These are phyloP conservation scores for Tenthredo distinguenda DNA, from an alignment of 2,888 invertebrate genomes.

Conservation along the genomic window DNA sequence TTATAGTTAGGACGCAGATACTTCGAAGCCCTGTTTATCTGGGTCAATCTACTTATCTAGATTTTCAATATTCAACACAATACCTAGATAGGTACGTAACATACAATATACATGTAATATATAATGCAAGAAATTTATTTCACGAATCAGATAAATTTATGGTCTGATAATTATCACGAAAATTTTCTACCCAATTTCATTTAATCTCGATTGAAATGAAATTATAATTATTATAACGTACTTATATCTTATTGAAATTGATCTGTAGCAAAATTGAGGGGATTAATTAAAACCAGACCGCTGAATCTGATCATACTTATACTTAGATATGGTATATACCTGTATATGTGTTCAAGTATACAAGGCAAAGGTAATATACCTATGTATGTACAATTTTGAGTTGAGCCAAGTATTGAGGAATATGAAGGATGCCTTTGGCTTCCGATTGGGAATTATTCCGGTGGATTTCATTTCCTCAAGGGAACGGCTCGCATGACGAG, in stretches of 20 bases:
- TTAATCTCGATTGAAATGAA: not conserved
- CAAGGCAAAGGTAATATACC: not conserved
- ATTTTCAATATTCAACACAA: not conserved
- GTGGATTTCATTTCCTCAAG: conserved; percentile 32
- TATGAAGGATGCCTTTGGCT: conserved; percentile 33
- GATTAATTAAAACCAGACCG: not conserved
- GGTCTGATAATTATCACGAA: not conserved
- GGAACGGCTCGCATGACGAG: not conserved
- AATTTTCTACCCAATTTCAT: not conserved
- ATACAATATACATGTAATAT: no score
- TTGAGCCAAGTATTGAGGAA: not conserved
- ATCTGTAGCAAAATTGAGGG: not conserved
- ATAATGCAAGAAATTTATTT: no score
- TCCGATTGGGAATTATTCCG: conserved; percentile 38
- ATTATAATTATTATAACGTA: not conserved
- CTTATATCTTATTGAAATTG: not conserved
- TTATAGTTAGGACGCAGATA: not conserved
- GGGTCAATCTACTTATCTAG: not conserved
- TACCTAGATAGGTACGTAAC: not conserved
- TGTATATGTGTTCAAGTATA: not conserved
- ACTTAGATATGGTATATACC: not conserved
- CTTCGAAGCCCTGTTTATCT: not conserved
- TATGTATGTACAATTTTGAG: conserved; percentile 3
- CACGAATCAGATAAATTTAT: no score
- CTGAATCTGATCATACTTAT: not conserved